phyloP scores from a whole-genome alignment of 2,113 vertebrate species.

The Ciconia stormi region DNA sequence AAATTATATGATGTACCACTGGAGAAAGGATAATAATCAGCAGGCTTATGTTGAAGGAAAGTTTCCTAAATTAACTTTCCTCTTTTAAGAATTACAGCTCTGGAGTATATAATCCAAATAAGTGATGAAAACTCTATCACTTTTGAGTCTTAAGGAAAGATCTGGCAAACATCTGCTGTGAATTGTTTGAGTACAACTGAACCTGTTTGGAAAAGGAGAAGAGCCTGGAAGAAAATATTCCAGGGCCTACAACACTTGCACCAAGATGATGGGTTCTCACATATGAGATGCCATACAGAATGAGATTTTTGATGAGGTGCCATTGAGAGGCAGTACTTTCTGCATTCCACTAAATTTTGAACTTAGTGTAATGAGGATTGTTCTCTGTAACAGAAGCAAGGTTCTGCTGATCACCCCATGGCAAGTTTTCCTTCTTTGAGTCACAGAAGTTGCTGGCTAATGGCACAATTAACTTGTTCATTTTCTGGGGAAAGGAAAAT shows the following conservation, averaged over 20 bases:
- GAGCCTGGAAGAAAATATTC: not conserved
- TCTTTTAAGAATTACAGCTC: not conserved
- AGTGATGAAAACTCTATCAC: not conserved
- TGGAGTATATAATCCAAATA: not conserved
- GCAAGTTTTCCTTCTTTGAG: not conserved
- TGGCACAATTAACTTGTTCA: not conserved
- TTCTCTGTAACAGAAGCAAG: not conserved
- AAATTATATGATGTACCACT: not conserved
- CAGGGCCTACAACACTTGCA: not conserved
- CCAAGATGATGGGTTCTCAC: accelerated
- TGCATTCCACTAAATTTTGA: not conserved
- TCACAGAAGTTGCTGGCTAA: not conserved
- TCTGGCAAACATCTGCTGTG: not conserved
- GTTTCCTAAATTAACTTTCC: not conserved
- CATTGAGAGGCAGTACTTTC: not conserved
- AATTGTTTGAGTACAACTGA: not conserved
- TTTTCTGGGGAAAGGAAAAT: not conserved
- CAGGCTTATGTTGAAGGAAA: not conserved
- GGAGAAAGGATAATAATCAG: not conserved
- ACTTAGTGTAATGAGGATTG: not conserved
- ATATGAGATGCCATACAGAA: not conserved
- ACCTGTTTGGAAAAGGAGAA: not conserved
- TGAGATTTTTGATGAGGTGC: not conserved
- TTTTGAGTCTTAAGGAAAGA: not conserved
- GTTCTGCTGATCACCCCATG: not conserved